These are phyloP conservation scores for Stegastes partitus DNA, from an alignment of 2,113 vertebrate genomes.

Conservation along the genomic window DNA sequence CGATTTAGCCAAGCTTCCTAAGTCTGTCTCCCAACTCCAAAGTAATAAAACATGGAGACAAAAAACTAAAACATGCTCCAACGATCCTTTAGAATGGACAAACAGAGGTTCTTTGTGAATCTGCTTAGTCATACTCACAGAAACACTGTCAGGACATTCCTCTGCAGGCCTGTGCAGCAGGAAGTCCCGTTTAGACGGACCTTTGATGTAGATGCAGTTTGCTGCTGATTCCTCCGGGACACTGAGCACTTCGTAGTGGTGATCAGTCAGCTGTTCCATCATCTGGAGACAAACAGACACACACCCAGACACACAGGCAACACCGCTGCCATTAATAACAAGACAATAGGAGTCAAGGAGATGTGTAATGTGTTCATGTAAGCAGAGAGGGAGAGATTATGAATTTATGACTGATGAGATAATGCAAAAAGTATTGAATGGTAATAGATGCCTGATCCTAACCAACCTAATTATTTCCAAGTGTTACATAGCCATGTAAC, in stretches of 20 bases:
- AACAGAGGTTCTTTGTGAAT: background rate
- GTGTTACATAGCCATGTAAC: no score
- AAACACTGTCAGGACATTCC: conserved; percentile 88
- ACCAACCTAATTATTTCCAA: no score
- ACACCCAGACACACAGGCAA: conserved; percentile 20
- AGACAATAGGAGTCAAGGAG: no score
- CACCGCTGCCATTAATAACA: conserved; percentile 19
- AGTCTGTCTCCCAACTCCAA: background rate
- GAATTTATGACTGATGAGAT: background rate
- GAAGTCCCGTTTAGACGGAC: conserved; percentile 85
- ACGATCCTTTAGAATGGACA: no score
- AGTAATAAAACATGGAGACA: no score
- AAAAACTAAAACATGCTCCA: background rate
- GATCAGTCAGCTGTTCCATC: conserved; percentile 93
- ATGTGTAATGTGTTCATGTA: conserved; percentile 1
- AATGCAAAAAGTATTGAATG: no score
- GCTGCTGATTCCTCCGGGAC: conserved; percentile 89
- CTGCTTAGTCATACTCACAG: conserved; percentile 71
- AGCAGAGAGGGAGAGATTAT: conserved; percentile 2
- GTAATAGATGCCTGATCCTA: no score
- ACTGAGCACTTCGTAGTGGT: conserved; percentile 90
- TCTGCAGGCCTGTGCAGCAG: conserved; percentile 89
- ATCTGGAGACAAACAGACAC: conserved; percentile 78
- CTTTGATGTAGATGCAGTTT: conserved; percentile 90
- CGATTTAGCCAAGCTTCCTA: background rate